Evolutionary conservation across 2,888 invertebrate genomes (phyloP), one percentile per base, ranked within the genome.

Genomic region (Orthosia gracilis): DNA sequence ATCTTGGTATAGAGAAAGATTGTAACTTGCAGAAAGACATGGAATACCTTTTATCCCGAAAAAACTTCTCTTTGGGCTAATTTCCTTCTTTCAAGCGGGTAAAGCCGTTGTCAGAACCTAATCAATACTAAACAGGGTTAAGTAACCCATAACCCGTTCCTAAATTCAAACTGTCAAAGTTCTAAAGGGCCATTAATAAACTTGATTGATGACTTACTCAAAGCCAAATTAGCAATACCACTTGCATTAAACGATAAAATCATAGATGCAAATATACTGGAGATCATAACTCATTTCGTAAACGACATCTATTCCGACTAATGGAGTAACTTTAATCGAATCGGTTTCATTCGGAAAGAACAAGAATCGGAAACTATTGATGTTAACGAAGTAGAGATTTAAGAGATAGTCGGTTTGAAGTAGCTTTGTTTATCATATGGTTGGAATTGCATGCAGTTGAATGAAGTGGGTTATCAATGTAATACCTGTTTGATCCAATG

Each of bases 211-310:
- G 49, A 61, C 58, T 68, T 50, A 79, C 65, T 72, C 58, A 26
- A 11, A 59, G 2, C 49, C 47, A 15, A 65, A 84, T 84, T 73
- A 84, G 55, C 59, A 68, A 64, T 50, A 81, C 84, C 21, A 61
- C 52, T 79, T 26, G 26, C 66, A 57, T 55, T 73, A 49, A 59
- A 18, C 55, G 58, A 73, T 73, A 79, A 49, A 69, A 67, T 67
- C 64, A 58, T 15, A 54, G 57, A 68, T 80, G 75, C 69, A 70
- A 81, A 83, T 73, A 69, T 66, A 69, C 57, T 64, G 18, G 73
- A 45, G 11, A 50, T 65, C 57, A 50, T 84, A 65, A 84, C 21
- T 84, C 70, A 80, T 69, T 55, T 50, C 65, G 40, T 50, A 70
- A 73, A 65, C 45, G 75, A 68, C 64, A 62, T 80, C 55, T 55